These are phyloP conservation scores for Andrena flavipes DNA, from an alignment of 2,888 invertebrate species.

Conservation along the genomic window DNA sequence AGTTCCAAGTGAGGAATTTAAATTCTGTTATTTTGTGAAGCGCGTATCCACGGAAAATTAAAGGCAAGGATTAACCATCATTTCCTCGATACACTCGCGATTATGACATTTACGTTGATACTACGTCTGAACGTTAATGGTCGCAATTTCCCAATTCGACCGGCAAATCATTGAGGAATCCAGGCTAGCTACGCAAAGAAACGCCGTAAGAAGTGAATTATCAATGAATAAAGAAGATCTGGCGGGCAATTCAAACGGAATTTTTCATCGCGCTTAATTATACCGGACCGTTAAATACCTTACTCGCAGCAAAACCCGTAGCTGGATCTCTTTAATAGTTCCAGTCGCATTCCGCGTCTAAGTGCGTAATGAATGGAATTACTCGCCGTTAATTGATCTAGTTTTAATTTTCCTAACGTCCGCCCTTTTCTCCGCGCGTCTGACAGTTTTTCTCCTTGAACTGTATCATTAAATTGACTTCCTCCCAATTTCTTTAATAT, in stretches of 20 bases:
- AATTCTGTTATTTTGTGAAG: background rate
- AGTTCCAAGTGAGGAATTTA: background rate
- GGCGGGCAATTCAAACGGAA: slow-evolving; percentile 36
- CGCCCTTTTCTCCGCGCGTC: slow-evolving; percentile 8
- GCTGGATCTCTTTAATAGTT: slow-evolving; percentile 48
- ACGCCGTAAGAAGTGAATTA: slow-evolving; percentile 12
- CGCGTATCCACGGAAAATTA: background rate
- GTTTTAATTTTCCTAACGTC: slow-evolving; percentile 43
- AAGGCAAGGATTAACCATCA: background rate
- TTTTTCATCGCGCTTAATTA: slow-evolving; percentile 49
- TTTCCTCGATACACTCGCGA: slow-evolving; percentile 16
- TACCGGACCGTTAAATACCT: slow-evolving; percentile 28
- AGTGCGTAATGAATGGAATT: slow-evolving; percentile 59
- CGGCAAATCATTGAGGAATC: slow-evolving; percentile 23
- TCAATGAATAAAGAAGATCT: slow-evolving; percentile 51
- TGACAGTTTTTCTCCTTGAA: background rate
- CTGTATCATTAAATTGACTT: background rate
- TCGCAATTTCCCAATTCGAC: slow-evolving; percentile 8
- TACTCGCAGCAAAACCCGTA: slow-evolving; percentile 15
- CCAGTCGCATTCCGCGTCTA: slow-evolving; percentile 53
- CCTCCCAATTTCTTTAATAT: background rate
- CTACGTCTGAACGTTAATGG: background rate
- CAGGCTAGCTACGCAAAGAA: background rate
- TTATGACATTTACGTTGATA: slow-evolving; percentile 24
- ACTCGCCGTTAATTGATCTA: slow-evolving; percentile 53